These are phyloP conservation scores for Hippocampus kuda DNA, from an alignment of 2,797 vertebrate species.

Conservation along the genomic window DNA sequence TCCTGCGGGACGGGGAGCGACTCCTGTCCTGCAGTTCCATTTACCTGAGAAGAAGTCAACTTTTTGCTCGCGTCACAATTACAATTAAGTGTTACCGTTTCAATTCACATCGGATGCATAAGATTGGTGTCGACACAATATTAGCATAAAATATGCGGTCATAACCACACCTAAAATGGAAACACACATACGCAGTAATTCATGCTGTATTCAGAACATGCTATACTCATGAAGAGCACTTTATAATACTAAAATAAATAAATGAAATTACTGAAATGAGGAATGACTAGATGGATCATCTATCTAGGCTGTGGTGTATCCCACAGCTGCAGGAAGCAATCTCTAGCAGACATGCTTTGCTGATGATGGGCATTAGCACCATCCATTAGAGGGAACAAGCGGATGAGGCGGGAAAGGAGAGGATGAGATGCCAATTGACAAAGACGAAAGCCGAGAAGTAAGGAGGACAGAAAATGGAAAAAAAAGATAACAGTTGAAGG, in stretches of 20 bases:
- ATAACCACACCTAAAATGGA: not conserved
- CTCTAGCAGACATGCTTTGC: slow-evolving; percentile 26
- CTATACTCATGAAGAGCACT: not conserved
- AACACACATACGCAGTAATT: not conserved
- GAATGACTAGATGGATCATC: slow-evolving; percentile 28
- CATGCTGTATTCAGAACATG: not conserved
- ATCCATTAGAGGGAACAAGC: slow-evolving; percentile 45
- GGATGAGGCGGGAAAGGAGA: not conserved
- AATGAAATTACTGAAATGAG: slow-evolving; percentile 5
- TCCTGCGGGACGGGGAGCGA: slow-evolving; percentile 78
- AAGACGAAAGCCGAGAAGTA: not conserved
- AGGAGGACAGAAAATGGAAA: not conserved
- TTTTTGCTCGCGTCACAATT: not conserved
- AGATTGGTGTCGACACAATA: not conserved
- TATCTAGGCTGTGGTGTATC: slow-evolving; percentile 16
- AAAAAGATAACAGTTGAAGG: not conserved
- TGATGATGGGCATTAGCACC: slow-evolving; percentile 40
- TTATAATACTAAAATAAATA: not conserved
- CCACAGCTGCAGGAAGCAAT: slow-evolving; percentile 40
- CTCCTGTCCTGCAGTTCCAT: slow-evolving; percentile 89
- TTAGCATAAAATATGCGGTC: not conserved
- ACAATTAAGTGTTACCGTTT: not conserved
- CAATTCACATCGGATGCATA: not conserved
- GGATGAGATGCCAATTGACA: not conserved
- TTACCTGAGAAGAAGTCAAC: slow-evolving; percentile 66